Evolutionary conservation across 2,888 invertebrate species (phyloP), one percentile per base, ranked within the genome.

Genomic region (Mayetiola destructor): DNA sequence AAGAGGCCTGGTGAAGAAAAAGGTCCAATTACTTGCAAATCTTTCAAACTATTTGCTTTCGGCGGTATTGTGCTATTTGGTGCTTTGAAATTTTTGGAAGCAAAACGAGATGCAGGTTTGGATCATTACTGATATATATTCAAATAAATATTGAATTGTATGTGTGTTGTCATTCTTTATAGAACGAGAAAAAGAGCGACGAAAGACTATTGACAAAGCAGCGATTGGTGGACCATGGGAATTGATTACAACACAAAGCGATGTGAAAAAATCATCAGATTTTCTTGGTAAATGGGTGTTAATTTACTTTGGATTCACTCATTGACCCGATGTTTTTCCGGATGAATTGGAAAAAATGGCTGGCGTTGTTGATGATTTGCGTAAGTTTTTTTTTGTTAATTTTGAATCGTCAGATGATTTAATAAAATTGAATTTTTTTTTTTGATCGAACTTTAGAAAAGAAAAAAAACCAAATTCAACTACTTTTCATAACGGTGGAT

Each of bases 291-390:
- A 94, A 69, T 99, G 99, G 99, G 65, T 92, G 21, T 73, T 97
- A 29, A 85, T 99, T 64, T 99, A 99, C 72, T 99, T 99, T 75
- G 99, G 99, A 20, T 99, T 99, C 69, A 97, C 96, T 0, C 95
- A 99, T 69, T 99, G 99, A 68, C 99, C 99, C 0, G 99, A 99
- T 69, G 85, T 99, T 63, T 99, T 99, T 70, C 99, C 99, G 0
- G 99, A 99, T 73, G 99, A 99, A 74, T 76, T 99, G 61, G 99
- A 99, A 68, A 99, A 99, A 72, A 81, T 99, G 80, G 80, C 87
- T 3, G 76, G 77, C 63, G 88, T 89, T 42, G 83, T 92, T 1
- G 78, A 92, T 62, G 76, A 73, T 62, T 76, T 91, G 66, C 89
- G 90, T 90, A 74, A 70, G 70, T 63, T 57, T 37, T 39, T 56